phyloP scores from a whole-genome alignment of 2,113 vertebrate species.

The Catharus bicknelli region DNA sequence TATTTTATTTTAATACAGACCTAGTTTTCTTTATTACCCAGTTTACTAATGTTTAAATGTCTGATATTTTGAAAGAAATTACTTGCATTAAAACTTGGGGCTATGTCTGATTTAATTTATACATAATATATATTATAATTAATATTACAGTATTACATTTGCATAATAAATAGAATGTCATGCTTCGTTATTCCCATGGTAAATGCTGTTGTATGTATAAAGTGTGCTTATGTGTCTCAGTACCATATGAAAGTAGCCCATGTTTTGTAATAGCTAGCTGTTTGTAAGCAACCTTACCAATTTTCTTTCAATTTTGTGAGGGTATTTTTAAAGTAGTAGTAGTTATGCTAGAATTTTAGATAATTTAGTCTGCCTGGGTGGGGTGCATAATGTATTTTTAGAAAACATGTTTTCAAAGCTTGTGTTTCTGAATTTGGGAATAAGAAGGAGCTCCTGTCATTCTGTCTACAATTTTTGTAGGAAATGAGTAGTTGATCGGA shows the following conservation, averaged over 20 bases:
- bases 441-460: background rate
- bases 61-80: background rate
- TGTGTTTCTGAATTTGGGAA: background rate
- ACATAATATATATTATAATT: background rate
- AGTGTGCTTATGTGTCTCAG: background rate
- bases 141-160: background rate
- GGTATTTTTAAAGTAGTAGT: background rate
- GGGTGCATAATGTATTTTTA: background rate
- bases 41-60: background rate
- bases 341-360: background rate
- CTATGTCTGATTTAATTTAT: background rate
- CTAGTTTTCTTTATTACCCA: background rate
- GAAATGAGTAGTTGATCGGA: background rate
- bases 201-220: background rate
- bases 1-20: background rate
- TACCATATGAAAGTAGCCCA: background rate
- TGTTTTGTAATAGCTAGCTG: background rate
- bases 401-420: background rate
- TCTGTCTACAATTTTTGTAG: background rate
- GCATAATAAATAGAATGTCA: background rate
- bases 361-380: background rate
- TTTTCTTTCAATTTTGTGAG: background rate
- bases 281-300: background rate
- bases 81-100: background rate
- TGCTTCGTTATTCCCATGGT: background rate